A percentile compares a stretch with the other conserved stretches of the same genome.
phyloP scores from a whole-genome alignment of 1,140 invertebrate genomes.

The Helicoverpa armigera region DNA sequence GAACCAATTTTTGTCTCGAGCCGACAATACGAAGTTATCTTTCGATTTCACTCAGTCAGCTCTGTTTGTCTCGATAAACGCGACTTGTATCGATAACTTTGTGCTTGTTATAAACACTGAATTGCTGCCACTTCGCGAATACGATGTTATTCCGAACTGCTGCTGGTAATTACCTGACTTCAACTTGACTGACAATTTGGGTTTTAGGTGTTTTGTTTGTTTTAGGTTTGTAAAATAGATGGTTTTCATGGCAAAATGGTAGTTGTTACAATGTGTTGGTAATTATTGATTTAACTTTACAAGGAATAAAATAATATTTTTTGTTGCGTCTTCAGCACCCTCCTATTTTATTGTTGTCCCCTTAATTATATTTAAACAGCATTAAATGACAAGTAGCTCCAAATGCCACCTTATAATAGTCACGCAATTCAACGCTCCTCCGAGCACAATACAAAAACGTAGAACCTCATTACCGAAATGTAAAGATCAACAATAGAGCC shows the following conservation, averaged over 20 bases:
- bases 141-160: background rate
- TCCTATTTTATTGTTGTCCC: background rate
- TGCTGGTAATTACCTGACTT: constrained; percentile 28
- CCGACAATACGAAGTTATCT: constrained; percentile 65
- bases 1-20: constrained; percentile 56
- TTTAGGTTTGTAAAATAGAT: background rate
- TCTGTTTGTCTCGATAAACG: constrained; percentile 36
- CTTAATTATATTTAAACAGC: background rate
- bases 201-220: background rate
- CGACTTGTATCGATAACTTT: constrained; percentile 27
- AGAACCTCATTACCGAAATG: constrained; percentile 23
- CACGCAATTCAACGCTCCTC: background rate
- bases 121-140: constrained; percentile 25
- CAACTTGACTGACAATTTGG: background rate
- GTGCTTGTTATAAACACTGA: constrained; percentile 34
- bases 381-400: background rate
- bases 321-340: background rate
- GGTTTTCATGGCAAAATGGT: background rate
- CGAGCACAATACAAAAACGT: constrained; percentile 4
- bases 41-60: constrained; percentile 63
- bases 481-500: constrained; percentile 25
- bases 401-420: background rate
- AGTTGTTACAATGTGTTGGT: background rate
- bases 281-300: background rate
- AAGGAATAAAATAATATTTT: background rate